These are phyloP conservation scores for Cirrhinus molitorella DNA, from an alignment of 2,797 vertebrate species.

Conservation along the genomic window DNA sequence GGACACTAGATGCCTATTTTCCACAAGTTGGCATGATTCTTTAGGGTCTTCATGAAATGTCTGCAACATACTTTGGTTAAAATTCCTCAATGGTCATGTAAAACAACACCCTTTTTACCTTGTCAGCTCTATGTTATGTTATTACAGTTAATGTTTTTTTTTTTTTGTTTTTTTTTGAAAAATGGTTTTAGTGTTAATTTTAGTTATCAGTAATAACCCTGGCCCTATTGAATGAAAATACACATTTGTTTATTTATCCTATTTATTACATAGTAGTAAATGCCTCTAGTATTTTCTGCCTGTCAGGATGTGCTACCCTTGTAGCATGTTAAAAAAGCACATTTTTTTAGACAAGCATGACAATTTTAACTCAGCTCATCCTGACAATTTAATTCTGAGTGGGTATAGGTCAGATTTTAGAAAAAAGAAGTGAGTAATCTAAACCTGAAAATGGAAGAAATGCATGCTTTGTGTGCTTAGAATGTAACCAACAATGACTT, in stretches of 20 bases:
- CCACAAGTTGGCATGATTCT: no score
- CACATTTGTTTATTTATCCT: slow-evolving; percentile 4
- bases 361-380: neutral
- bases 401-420: neutral
- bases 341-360: slow-evolving; percentile 5
- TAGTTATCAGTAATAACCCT: neutral
- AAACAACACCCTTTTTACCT: no score
- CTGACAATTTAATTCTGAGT: neutral
- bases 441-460: neutral
- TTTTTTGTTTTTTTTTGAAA: no score
- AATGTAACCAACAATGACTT: slow-evolving; percentile 1
- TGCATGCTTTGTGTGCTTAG: neutral
- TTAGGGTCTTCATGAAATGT: no score
- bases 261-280: neutral
- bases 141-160: neutral
- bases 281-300: neutral
- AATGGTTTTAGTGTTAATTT: neutral
- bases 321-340: neutral
- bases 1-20: no score
- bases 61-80: no score
- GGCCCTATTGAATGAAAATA: neutral
- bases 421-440: neutral
- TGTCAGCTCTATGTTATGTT: neutral
- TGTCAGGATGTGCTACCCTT: neutral
- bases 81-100: no score